Percentiles rank a stretch among this genome's conserved stretches.
Evolutionary conservation across 2,113 vertebrate species (phyloP).

Genomic region (Esox niger): DNA sequence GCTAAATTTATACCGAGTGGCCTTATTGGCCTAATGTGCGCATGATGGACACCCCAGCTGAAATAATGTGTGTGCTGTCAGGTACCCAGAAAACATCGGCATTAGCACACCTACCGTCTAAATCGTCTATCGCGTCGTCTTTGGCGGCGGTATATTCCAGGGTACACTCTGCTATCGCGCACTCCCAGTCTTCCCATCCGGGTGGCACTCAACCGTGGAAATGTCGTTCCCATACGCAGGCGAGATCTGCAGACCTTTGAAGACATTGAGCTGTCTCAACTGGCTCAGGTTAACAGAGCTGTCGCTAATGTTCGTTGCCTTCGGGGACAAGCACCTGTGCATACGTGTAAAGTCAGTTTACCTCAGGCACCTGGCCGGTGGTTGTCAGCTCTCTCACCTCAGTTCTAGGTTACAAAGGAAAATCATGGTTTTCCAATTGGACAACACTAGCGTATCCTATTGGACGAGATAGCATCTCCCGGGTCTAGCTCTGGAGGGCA

Average conservation of each 20-base stretch:
- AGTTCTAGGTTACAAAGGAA: background rate
- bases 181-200: too few relatives aligned
- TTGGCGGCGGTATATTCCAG: too few relatives aligned
- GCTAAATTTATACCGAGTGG: slow-evolving; percentile 58
- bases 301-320: background rate
- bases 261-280: too few relatives aligned
- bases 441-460: too few relatives aligned
- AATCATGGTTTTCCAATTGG: too few relatives aligned
- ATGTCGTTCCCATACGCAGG: background rate
- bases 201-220: too few relatives aligned
- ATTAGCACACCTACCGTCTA: background rate
- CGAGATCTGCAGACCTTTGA: background rate
- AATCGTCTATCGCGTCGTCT: too few relatives aligned
- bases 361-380: background rate
- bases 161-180: too few relatives aligned
- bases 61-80: slow-evolving; percentile 46
- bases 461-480: too few relatives aligned
- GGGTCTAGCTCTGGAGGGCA: background rate
- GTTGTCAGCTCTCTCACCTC: slow-evolving; percentile 1
- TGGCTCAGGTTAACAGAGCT: background rate
- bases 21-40: slow-evolving; percentile 22
- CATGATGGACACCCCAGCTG: slow-evolving; percentile 52
- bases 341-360: background rate
- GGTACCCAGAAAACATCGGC: background rate
- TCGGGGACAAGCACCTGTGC: background rate